Conservation (phyloP, 2,797 vertebrate species). For the Phalloptychus januarius region DNA sequence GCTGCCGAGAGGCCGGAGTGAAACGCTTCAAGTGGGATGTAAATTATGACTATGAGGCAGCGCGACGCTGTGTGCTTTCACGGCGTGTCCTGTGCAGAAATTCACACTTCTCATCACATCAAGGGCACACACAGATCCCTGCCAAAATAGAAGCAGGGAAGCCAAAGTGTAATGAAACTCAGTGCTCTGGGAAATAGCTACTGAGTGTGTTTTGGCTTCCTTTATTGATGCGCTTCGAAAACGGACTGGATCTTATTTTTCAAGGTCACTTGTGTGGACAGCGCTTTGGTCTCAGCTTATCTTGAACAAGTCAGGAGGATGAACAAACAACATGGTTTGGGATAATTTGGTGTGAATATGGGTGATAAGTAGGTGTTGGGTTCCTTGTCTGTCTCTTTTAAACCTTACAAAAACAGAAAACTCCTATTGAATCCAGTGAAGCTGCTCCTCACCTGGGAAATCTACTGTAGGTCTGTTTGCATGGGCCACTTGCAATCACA, state of each 20-base stretch:
- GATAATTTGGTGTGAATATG: background rate
- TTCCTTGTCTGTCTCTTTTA: background rate
- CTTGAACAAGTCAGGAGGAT: slow-evolving; percentile 16
- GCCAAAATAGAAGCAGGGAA: slow-evolving; percentile 60
- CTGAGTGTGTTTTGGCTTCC: slow-evolving; percentile 53
- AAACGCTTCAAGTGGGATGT: slow-evolving; percentile 66
- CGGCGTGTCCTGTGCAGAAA: slow-evolving; percentile 38
- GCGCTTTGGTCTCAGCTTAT: slow-evolving; percentile 9
- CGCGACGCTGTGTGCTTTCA: slow-evolving; percentile 19
- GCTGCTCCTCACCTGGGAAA: background rate
- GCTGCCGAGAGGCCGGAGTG: slow-evolving; percentile 48
- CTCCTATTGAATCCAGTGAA: background rate
- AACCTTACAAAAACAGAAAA: background rate
- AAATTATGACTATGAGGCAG: slow-evolving; percentile 58
- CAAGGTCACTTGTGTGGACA: slow-evolving; percentile 61
- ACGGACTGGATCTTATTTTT: slow-evolving; percentile 49
- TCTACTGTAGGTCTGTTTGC: too few species aligned
- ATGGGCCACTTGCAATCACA: too few species aligned
- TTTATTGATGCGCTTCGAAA: slow-evolving; percentile 50
- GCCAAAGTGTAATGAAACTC: slow-evolving; percentile 60
- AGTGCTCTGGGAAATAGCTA: slow-evolving; percentile 57
- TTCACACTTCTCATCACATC: slow-evolving; percentile 66
- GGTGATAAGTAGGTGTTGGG: background rate
- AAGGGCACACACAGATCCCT: slow-evolving; percentile 59
- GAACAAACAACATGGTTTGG: background rate